Evolutionary conservation across 2,113 vertebrate species (phyloP).

Genomic region (Hassar affinis): DNA sequence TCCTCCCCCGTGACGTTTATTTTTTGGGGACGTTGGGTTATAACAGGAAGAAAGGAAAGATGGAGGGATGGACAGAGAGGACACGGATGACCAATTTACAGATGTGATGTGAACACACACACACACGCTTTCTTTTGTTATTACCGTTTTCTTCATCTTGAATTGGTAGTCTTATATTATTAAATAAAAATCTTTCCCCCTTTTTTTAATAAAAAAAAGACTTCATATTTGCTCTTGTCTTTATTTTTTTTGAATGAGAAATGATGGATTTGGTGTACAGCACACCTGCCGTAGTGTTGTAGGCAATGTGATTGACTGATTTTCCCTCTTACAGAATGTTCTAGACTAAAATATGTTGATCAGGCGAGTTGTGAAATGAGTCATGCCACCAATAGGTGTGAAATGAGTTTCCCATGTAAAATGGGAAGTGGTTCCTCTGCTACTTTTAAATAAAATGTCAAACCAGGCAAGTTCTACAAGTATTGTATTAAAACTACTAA

Average conservation of each 20-base stretch:
- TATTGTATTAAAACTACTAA: too few relatives aligned
- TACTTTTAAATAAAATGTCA: neutral
- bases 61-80: neutral
- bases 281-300: too few relatives aligned
- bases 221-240: neutral
- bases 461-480: too few relatives aligned
- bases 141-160: constrained; percentile 33
- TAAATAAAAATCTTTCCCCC: neutral
- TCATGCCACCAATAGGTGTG: neutral
- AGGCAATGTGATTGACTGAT: too few relatives aligned
- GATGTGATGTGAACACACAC: constrained; percentile 25
- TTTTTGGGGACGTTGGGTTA: neutral
- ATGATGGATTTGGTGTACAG: too few relatives aligned
- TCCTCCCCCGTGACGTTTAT: neutral
- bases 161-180: constrained; percentile 51
- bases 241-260: too few relatives aligned
- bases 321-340: too few relatives aligned
- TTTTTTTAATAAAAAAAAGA: constrained; percentile 43
- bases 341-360: neutral
- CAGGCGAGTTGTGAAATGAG: neutral
- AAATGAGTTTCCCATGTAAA: neutral
- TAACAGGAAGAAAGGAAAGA: neutral
- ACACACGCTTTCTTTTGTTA: constrained; percentile 16
- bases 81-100: constrained; percentile 27
- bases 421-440: neutral